Conservation (phyloP, 2,797 vertebrate genomes). For the Emys orbicularis region DNA sequence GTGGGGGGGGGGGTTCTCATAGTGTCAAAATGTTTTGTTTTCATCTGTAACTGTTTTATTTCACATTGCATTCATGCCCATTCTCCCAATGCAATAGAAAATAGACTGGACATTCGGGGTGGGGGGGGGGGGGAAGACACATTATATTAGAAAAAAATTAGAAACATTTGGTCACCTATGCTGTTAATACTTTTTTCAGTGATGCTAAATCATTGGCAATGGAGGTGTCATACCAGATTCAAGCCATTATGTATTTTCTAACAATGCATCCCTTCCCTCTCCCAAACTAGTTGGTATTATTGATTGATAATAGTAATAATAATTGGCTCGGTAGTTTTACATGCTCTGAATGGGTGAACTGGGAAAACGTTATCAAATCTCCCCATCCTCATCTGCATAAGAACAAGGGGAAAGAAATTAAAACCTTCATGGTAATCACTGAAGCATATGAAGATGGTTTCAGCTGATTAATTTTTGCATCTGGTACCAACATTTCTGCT, state of each 20-base stretch:
- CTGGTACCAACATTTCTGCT: not conserved
- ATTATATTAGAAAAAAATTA: not conserved
- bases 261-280: not conserved
- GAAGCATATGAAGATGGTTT: conserved; percentile 59
- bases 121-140: not conserved
- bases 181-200: not conserved
- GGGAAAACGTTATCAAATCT: conserved; percentile 47
- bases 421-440: conserved; percentile 63
- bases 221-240: not conserved
- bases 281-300: not conserved
- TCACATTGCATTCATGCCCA: not conserved
- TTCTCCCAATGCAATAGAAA: not conserved
- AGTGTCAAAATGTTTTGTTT: not conserved
- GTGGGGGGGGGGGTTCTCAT: not conserved
- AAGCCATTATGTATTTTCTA: not conserved
- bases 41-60: not conserved
- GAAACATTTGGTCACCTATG: not conserved
- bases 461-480: conserved; percentile 55
- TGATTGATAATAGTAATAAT: not conserved
- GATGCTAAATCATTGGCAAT: not conserved
- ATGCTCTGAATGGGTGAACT: not conserved
- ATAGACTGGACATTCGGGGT: not conserved
- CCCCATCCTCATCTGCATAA: conserved; percentile 62
- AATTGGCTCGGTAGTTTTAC: not conserved
- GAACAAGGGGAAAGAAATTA: conserved; percentile 45